These are phyloP conservation scores for Phasia obesa DNA, from an alignment of 2,888 invertebrate genomes.

Conservation along the genomic window DNA sequence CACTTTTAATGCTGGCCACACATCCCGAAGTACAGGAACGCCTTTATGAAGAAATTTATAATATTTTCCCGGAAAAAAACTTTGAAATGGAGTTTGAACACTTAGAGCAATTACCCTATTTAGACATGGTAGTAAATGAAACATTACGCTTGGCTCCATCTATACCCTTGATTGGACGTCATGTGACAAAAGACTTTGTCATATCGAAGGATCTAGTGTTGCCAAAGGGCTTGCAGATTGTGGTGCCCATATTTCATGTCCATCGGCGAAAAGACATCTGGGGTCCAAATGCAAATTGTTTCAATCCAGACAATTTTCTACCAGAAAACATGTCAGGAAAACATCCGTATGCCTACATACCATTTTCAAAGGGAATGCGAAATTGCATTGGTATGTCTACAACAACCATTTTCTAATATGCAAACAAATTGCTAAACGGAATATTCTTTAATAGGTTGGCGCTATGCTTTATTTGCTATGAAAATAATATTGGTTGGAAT, in stretches of 20 bases:
- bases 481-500: conserved; percentile 67
- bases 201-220: conserved; percentile 68
- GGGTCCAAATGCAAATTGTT: conserved; percentile 73
- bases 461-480: conserved; percentile 70
- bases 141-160: conserved; percentile 73
- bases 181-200: conserved; percentile 63
- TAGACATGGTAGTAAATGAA: conserved; percentile 75
- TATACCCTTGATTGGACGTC: conserved; percentile 73
- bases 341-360: conserved; percentile 75
- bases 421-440: background rate
- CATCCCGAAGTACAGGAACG: conserved; percentile 71
- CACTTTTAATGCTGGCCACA: conserved; percentile 72
- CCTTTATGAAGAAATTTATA: conserved; percentile 69
- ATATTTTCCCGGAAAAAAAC: conserved; percentile 70
- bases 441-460: conserved; percentile 71
- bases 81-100: conserved; percentile 69
- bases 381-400: conserved; percentile 74
- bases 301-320: conserved; percentile 74
- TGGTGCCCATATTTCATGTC: conserved; percentile 72
- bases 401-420: background rate
- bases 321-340: conserved; percentile 70
- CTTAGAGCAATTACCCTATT: conserved; percentile 72
- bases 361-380: conserved; percentile 75
- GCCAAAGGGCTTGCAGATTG: conserved; percentile 70
- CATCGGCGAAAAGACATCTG: conserved; percentile 73